Evolutionary conservation across 1,140 invertebrate genomes (phyloP).

Genomic region (Zaprionus davidi): DNA sequence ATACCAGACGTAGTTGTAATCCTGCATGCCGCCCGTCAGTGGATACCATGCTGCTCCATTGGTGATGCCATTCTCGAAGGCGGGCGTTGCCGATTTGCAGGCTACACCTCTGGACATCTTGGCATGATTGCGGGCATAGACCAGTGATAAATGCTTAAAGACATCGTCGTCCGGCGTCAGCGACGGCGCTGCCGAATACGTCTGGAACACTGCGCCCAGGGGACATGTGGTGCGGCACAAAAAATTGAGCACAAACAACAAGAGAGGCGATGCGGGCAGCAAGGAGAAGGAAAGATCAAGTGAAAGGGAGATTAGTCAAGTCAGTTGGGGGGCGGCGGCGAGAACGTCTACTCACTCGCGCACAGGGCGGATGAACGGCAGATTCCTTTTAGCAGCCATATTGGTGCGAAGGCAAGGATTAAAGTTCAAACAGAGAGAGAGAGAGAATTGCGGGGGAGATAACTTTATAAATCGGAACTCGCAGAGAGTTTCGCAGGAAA

Average conservation of each 20-base stretch:
- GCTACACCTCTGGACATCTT: conserved; percentile 93
- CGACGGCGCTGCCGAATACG: conserved; percentile 90
- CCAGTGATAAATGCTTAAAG: conserved; percentile 94
- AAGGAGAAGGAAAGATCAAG: conserved; percentile 20
- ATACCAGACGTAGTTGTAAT: conserved; percentile 99
- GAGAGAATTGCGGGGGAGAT: conserved; percentile 41
- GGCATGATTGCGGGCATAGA: conserved; percentile 95
- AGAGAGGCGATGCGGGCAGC: background rate
- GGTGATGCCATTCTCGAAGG: conserved; percentile 94
- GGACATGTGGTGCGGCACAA: conserved; percentile 85
- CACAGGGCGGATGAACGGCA: conserved; percentile 92
- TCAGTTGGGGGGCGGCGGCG: background rate
- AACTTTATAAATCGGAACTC: conserved; percentile 63
- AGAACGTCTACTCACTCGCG: conserved; percentile 87
- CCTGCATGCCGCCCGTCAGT: conserved; percentile 96
- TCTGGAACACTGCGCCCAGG: conserved; percentile 90
- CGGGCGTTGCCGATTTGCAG: conserved; percentile 90
- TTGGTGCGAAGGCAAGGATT: conserved; percentile 70
- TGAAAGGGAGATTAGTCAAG: conserved; percentile 45
- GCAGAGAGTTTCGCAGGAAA: background rate
- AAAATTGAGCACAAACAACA: conserved; percentile 36
- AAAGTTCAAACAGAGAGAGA: conserved; percentile 65
- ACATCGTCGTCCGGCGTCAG: conserved; percentile 97
- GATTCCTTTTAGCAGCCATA: conserved; percentile 88
- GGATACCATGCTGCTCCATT: conserved; percentile 97